Conservation (phyloP, 2,113 vertebrate genomes). For the Hemichromis elongatus region DNA sequence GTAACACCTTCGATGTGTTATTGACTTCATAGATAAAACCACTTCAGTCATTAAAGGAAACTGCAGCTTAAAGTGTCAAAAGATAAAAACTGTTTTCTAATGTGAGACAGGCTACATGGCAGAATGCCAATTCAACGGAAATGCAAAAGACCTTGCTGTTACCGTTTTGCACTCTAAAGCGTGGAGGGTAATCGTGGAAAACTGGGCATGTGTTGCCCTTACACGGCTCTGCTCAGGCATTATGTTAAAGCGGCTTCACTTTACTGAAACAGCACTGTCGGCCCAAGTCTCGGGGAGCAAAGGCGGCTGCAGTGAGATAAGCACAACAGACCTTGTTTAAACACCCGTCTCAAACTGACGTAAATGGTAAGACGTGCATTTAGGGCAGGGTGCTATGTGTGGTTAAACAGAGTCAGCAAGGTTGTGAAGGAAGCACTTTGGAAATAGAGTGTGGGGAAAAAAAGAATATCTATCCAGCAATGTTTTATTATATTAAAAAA, state of each 20-base stretch:
- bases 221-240: neutral
- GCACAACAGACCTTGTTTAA: neutral
- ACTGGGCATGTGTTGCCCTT: neutral
- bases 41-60: neutral
- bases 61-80: neutral
- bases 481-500: neutral
- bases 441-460: neutral
- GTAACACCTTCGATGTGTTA: neutral
- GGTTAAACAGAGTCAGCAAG: neutral
- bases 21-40: neutral
- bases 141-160: neutral
- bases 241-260: neutral
- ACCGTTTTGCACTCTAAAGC: neutral
- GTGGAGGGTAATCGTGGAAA: neutral
- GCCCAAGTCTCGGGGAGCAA: neutral
- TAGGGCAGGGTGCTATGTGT: neutral
- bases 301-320: neutral
- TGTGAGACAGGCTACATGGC: neutral
- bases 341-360: neutral
- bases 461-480: neutral
- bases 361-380: neutral
- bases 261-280: neutral
- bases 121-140: neutral
- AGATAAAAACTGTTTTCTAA: neutral
- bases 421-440: neutral